Evolutionary conservation across 2,888 invertebrate species (phyloP).

Genomic region (Oligia strigilis): DNA sequence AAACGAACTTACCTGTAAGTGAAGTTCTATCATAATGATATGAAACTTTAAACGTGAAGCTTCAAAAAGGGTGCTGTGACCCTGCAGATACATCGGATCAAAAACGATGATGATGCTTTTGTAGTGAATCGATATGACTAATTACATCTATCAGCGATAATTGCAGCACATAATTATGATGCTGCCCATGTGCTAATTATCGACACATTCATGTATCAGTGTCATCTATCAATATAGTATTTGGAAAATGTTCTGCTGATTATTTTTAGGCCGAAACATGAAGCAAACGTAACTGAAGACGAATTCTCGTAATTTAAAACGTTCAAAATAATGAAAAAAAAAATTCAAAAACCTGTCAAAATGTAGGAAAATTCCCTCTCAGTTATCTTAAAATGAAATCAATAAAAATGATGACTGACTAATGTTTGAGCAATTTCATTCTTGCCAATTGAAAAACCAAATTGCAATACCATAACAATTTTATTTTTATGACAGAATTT

Average conservation of each 20-base stretch:
- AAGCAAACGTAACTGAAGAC: background rate
- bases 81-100: too few species aligned
- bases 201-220: constrained; percentile 4
- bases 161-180: constrained; percentile 30
- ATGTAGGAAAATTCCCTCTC: too few species aligned
- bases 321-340: too few species aligned
- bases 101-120: background rate
- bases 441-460: constrained; percentile 2
- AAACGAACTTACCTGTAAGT: too few species aligned
- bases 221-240: constrained; percentile 9
- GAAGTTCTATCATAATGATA: too few species aligned
- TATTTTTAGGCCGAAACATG: background rate
- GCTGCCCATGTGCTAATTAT: constrained; percentile 3
- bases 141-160: constrained; percentile 25
- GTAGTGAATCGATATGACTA: background rate
- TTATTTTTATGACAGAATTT: constrained; percentile 46
- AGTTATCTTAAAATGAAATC: background rate
- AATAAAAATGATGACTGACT: background rate
- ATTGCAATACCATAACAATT: constrained; percentile 20
- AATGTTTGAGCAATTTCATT: constrained; percentile 12
- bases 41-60: too few species aligned
- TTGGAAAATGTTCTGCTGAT: background rate
- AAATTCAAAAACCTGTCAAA: too few species aligned
- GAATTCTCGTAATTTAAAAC: too few species aligned
- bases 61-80: too few species aligned